Percentiles rank a stretch among this genome's conserved stretches.
phyloP scores from a whole-genome alignment of 2,888 invertebrate species.

The Pristionchus fissidentatus region DNA sequence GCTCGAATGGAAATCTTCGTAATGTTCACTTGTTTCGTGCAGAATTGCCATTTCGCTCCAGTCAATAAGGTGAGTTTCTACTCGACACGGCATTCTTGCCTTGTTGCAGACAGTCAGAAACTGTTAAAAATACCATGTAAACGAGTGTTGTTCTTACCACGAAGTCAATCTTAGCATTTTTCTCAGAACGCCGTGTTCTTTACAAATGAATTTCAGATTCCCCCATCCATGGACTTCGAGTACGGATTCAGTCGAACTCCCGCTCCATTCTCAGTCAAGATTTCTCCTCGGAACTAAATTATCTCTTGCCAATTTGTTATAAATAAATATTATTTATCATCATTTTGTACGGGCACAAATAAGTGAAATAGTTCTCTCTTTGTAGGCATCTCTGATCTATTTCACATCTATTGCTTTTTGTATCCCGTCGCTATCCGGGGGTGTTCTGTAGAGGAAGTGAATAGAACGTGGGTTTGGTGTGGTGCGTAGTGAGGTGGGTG shows the following conservation, averaged over 20 bases:
- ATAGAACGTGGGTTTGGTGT: background rate
- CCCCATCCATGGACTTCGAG: background rate
- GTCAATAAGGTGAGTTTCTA: background rate
- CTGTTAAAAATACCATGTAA: no score
- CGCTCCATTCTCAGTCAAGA: background rate
- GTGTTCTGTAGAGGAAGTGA: background rate
- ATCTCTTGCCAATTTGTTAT: no score
- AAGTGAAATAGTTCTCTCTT: constrained; percentile 36
- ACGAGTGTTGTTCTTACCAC: no score
- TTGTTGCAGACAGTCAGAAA: background rate
- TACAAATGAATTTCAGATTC: background rate
- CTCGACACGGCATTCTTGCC: background rate
- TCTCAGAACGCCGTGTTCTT: no score
- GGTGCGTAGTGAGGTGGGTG: background rate
- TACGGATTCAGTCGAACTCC: background rate
- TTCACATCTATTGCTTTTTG: background rate
- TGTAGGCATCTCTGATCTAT: background rate
- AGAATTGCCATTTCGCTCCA: background rate
- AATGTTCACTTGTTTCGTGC: constrained; percentile 3
- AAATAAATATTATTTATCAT: constrained; percentile 35
- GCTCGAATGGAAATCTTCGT: constrained; percentile 23
- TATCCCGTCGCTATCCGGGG: constrained; percentile 8
- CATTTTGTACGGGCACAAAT: background rate
- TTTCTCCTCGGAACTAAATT: background rate
- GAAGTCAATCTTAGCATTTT: no score